Evolutionary conservation across 1,140 invertebrate genomes (phyloP).

Genomic region (Listronotus bonariensis): DNA sequence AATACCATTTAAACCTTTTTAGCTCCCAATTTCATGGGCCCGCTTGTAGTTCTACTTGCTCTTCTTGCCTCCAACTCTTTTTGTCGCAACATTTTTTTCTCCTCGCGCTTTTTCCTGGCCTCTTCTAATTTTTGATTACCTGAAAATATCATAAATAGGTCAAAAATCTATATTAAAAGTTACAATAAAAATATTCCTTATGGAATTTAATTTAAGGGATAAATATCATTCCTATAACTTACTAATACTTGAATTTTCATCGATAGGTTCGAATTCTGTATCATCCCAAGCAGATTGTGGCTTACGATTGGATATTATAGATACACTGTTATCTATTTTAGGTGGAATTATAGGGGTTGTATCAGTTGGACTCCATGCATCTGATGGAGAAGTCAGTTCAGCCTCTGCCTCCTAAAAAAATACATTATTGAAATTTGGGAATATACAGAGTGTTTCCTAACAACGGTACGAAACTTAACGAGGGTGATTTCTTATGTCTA

Average conservation of each 20-base stretch:
- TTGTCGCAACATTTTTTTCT: slow-evolving; percentile 81
- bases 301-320: slow-evolving; percentile 18
- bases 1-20: slow-evolving; percentile 62
- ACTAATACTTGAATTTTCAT: slow-evolving; percentile 58
- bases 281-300: slow-evolving; percentile 71
- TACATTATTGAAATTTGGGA: too few relatives aligned
- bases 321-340: slow-evolving; percentile 30
- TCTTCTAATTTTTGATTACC: slow-evolving; percentile 74
- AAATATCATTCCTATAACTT: slow-evolving; percentile 1
- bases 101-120: slow-evolving; percentile 77
- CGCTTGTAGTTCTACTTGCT: slow-evolving; percentile 65
- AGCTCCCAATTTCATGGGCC: slow-evolving; percentile 79
- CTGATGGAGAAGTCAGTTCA: slow-evolving; percentile 52
- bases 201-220: background rate
- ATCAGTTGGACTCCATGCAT: slow-evolving; percentile 52
- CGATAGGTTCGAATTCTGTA: slow-evolving; percentile 77
- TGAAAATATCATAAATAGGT: slow-evolving; percentile 21
- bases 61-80: slow-evolving; percentile 83
- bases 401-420: slow-evolving; percentile 49
- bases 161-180: too few relatives aligned
- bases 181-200: background rate
- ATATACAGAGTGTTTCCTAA: too few relatives aligned
- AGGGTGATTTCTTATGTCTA: too few relatives aligned
- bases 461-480: too few relatives aligned
- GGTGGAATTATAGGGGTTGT: slow-evolving; percentile 43